Evolutionary conservation across 2,797 vertebrate species (phyloP), one percentile per base, ranked within the genome.

Genomic region (Enteromius paludinosus): DNA sequence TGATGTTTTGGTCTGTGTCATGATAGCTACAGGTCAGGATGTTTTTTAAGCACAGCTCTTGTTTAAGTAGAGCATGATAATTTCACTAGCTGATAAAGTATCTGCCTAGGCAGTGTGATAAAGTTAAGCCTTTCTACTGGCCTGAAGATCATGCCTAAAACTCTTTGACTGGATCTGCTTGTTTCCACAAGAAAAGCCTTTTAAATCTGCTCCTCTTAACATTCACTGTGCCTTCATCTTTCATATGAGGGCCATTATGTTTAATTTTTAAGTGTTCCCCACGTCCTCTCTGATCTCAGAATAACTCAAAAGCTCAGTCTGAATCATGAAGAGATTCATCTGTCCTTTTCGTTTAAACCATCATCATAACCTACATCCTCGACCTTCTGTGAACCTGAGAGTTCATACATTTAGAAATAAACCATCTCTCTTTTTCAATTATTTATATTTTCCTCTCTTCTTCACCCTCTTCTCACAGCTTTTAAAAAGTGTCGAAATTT

Each of bases 351-450:
- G 75, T 28, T 66, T 74, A 69, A 68, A 83, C 64, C 62, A 75
- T 84, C 77, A 41, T 76, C 79, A 73, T 82, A 81, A 84, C 33
- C 35, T 75, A 82, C 81, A 54, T 79, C 78, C 38, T 75, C 47
- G 9, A 43, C 77, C 38, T 47, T 41, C 56, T 33, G 33, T 84
- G 84, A 87, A 82, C 82, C 72, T 82, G 86, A 83, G 76, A 80
- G 66, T 76, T 73, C 85, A 84, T 70, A 79, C 80, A 54, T 82
- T 81, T 85, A 84, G 82, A 87, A 86, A 86, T 49, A 20, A 74
- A 30, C 66, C 74, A 59, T 65, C 49, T 54, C 54, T 54, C 41
- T 66, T 23, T 69, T 78, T 85, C 54, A 75, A 73, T 74, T 76
- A 74, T 85, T 82, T 72, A 82, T 84, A 35, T 35, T 59, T 56